Evolutionary conservation across 2,797 vertebrate genomes (phyloP).

Genomic region (Megaceryle alcyon): DNA sequence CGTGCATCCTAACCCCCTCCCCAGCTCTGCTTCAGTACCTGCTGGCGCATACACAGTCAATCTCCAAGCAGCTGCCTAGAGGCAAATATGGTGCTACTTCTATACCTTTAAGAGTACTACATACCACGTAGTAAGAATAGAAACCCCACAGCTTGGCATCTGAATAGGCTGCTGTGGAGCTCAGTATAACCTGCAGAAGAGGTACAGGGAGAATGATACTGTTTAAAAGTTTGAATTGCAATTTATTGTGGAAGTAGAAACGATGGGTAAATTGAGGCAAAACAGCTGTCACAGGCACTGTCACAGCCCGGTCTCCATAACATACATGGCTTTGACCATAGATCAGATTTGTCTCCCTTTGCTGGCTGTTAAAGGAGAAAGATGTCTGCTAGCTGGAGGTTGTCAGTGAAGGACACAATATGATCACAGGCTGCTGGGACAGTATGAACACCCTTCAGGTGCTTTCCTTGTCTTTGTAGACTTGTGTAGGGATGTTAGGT

Average conservation of each 20-base stretch:
- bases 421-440: neutral
- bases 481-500: neutral
- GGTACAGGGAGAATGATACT: neutral
- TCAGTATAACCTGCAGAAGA: neutral
- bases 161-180: neutral
- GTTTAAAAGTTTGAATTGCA: neutral
- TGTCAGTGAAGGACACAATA: neutral
- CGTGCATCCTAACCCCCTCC: accelerated
- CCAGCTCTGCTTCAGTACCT: neutral
- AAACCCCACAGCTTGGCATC: neutral
- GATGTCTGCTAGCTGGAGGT: neutral
- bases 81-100: neutral
- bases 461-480: neutral
- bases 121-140: neutral
- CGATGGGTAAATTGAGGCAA: neutral
- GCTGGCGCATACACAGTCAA: neutral
- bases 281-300: neutral
- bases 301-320: neutral
- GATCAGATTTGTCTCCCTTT: neutral
- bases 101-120: neutral
- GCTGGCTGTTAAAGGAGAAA: neutral
- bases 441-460: neutral
- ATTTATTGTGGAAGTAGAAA: neutral
- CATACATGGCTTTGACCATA: neutral
- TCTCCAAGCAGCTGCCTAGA: neutral